Base-by-base conservation (phyloP, 1,140 invertebrate genomes). In the Argopecten irradians region DNA sequence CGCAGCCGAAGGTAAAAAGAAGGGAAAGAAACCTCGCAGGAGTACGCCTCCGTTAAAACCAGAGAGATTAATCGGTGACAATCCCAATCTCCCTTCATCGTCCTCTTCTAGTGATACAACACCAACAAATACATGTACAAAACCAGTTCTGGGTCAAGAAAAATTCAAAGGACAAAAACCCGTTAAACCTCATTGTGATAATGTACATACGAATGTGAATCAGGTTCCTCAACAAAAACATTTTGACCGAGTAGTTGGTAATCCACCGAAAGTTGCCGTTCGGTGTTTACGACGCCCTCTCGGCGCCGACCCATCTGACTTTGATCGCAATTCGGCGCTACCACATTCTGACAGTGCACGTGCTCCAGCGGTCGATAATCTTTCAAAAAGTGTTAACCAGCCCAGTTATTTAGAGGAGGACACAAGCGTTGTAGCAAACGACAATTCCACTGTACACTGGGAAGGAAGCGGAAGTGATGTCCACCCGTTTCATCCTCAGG, bases 241-340 rank as follows among this genome's bases (percentile, higher is more conserved):
- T 71, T 71, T 71, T n/a, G 55, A 71, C 22, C n/a, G 55, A 71
- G 55, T 71, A 5, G 55, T 71, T 71, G 55, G 55, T 11, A 71
- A 71, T 71, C 55, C 55, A 2, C 55, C 55, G n/a, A 71, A 71
- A 28, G 55, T 71, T 22, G 84, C 86, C 46, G 86, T 91, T 43
- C 88, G 89, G 85, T 91, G 92, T 91, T 87, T 92, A 84, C 46
- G 92, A 36, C 88, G 90, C 46, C 90, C 92, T 36, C 85, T 91
- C 43, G 90, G 89, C 34, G 87, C 83, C n/a, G 90, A 92, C 39
- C 82, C 46, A 32, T 83, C 87, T 2, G 36, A 83, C 35, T 86
- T 87, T 86, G 89, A 91, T n/a, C 86, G 89, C 32, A 87, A 89
- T 39, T 35, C 87, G n/a, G 41, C 88, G 22, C 88, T 71, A 16